Evolutionary conservation across 2,888 invertebrate species (phyloP).

Genomic region (Diplolepis rosae): DNA sequence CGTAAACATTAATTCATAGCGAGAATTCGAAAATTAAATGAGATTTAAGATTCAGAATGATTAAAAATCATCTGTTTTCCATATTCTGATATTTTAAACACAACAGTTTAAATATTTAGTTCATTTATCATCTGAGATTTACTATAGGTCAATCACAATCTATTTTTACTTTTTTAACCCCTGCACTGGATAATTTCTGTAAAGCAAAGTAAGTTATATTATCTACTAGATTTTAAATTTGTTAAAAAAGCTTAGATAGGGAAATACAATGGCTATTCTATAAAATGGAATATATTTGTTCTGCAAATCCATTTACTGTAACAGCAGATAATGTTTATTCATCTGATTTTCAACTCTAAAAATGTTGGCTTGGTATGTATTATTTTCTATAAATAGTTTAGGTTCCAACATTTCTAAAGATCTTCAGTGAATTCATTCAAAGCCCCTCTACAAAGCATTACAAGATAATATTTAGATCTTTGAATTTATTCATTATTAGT

Average conservation of each 20-base stretch:
- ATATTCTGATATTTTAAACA: too few species aligned
- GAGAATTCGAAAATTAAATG: too few species aligned
- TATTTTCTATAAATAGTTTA: conserved; percentile 24
- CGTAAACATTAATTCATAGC: too few species aligned
- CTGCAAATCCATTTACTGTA: background rate
- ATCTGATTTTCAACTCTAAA: background rate
- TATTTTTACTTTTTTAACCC: conserved; percentile 1
- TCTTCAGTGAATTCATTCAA: conserved; percentile 12
- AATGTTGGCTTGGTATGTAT: conserved; percentile 5
- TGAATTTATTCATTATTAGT: background rate
- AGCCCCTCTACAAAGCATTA: background rate
- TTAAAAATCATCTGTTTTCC: too few species aligned
- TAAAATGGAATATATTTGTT: too few species aligned
- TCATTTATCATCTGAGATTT: too few species aligned
- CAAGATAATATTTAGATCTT: background rate
- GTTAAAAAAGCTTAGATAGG: too few species aligned
- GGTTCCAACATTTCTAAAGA: conserved; percentile 18
- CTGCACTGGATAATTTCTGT: background rate
- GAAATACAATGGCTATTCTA: too few species aligned
- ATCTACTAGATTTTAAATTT: too few species aligned
- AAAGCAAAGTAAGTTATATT: background rate
- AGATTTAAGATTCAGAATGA: too few species aligned
- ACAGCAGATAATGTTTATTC: background rate
- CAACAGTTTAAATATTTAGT: too few species aligned
- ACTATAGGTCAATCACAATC: too few species aligned